Conservation (phyloP, 2,888 invertebrate genomes). For the Nomada ferruginata region DNA sequence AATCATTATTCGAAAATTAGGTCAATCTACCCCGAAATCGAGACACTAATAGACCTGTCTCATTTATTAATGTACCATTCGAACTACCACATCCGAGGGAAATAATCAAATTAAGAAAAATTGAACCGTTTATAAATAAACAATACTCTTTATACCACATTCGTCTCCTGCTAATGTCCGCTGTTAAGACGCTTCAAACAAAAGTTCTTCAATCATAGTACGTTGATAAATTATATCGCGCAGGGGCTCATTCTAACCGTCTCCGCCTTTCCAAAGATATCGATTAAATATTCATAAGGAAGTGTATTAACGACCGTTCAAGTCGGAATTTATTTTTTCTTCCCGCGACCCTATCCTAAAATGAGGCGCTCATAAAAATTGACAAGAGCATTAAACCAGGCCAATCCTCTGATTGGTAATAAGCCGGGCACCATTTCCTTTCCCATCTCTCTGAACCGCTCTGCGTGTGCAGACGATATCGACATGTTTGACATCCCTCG, state of each 20-base stretch:
- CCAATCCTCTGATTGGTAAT: slow-evolving; percentile 43
- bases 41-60: too few species aligned
- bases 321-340: slow-evolving; percentile 31
- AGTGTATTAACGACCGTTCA: slow-evolving; percentile 16
- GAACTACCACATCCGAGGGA: too few species aligned
- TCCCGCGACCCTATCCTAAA: background rate
- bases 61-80: too few species aligned
- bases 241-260: background rate
- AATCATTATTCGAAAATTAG: too few species aligned
- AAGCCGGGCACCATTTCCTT: slow-evolving; percentile 27
- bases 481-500: slow-evolving; percentile 52
- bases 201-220: too few species aligned
- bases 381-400: slow-evolving; percentile 38
- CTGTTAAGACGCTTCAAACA: too few species aligned
- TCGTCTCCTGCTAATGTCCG: too few species aligned
- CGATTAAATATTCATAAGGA: background rate
- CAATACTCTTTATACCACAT: too few species aligned
- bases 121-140: too few species aligned
- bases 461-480: slow-evolving; percentile 38
- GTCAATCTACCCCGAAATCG: too few species aligned
- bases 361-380: slow-evolving; percentile 43
- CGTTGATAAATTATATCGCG: too few species aligned
- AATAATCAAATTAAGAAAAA: too few species aligned
- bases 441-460: background rate
- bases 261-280: background rate